These are phyloP conservation scores for Chironomus riparius DNA, from an alignment of 2,888 invertebrate species.

Conservation along the genomic window DNA sequence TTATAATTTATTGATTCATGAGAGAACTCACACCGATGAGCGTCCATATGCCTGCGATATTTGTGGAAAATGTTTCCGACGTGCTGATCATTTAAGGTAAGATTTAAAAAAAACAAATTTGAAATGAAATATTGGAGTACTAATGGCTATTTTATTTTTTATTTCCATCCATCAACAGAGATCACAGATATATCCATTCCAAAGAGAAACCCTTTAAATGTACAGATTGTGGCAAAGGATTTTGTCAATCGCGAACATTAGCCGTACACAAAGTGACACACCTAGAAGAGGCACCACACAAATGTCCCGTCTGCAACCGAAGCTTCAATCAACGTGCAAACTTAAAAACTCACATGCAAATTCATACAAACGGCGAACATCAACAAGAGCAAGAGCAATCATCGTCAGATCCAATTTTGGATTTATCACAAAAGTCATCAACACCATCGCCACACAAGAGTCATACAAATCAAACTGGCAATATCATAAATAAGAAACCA, in stretches of 20 bases:
- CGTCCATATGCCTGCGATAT: slow-evolving; percentile 93
- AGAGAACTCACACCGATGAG: slow-evolving; percentile 94
- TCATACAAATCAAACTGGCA: slow-evolving; percentile 34
- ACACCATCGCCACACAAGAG: slow-evolving; percentile 37
- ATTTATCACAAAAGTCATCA: slow-evolving; percentile 47
- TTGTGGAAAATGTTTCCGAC: slow-evolving; percentile 89
- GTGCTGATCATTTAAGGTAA: slow-evolving; percentile 80
- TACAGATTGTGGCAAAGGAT: slow-evolving; percentile 92
- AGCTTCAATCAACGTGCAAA: slow-evolving; percentile 90
- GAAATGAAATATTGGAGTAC: neutral
- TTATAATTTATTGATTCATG: slow-evolving; percentile 95
- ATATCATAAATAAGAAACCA: slow-evolving; percentile 40
- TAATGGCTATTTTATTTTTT: neutral
- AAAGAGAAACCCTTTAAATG: slow-evolving; percentile 99
- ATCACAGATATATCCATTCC: slow-evolving; percentile 93
- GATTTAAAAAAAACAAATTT: neutral
- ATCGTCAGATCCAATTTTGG: slow-evolving; percentile 41
- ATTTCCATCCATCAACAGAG: slow-evolving; percentile 35
- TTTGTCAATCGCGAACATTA: slow-evolving; percentile 92
- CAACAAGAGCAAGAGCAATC: slow-evolving; percentile 44
- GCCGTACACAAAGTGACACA: slow-evolving; percentile 93
- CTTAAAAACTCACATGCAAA: slow-evolving; percentile 80
- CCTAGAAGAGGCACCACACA: slow-evolving; percentile 87
- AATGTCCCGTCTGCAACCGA: slow-evolving; percentile 79
- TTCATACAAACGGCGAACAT: slow-evolving; percentile 59